phyloP scores from a whole-genome alignment of 2,113 vertebrate species.

The Sylvilagus bachmani region DNA sequence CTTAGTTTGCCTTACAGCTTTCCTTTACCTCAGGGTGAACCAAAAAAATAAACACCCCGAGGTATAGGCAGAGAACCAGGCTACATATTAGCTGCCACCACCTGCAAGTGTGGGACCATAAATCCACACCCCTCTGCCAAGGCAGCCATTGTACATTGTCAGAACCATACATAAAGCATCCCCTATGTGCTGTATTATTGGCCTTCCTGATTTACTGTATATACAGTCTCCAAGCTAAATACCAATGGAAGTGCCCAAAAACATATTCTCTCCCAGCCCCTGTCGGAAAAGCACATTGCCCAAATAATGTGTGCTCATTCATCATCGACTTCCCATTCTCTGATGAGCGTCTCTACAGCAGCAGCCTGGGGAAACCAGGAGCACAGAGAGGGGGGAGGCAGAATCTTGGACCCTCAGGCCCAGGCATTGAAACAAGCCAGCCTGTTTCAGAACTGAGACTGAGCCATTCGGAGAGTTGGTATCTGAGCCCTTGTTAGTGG shows the following conservation, averaged over 20 bases:
- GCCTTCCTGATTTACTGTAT: constrained; percentile 72
- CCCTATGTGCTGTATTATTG: not conserved
- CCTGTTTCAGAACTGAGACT: constrained; percentile 23
- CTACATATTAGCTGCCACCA: constrained; percentile 59
- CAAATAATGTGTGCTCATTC: constrained; percentile 31
- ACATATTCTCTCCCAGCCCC: constrained; percentile 29
- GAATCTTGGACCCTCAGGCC: not conserved
- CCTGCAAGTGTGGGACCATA: not conserved
- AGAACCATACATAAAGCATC: constrained; percentile 72
- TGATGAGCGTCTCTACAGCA: not conserved
- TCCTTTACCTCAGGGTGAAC: constrained; percentile 65
- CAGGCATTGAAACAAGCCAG: not conserved
- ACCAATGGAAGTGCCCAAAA: not conserved
- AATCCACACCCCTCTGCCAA: constrained; percentile 56
- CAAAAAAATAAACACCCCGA: constrained; percentile 47
- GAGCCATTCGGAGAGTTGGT: not conserved
- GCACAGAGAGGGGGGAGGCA: not conserved
- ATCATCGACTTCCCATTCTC: not conserved
- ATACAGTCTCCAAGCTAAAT: constrained; percentile 44
- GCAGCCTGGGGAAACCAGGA: rapidly evolving
- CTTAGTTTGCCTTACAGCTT: constrained; percentile 39
- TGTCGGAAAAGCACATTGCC: not conserved
- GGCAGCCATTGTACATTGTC: not conserved
- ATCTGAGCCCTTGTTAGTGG: not conserved
- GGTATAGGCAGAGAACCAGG: not conserved